Conservation (phyloP, 2,113 vertebrate genomes). For the Circaetus cinerascens region DNA sequence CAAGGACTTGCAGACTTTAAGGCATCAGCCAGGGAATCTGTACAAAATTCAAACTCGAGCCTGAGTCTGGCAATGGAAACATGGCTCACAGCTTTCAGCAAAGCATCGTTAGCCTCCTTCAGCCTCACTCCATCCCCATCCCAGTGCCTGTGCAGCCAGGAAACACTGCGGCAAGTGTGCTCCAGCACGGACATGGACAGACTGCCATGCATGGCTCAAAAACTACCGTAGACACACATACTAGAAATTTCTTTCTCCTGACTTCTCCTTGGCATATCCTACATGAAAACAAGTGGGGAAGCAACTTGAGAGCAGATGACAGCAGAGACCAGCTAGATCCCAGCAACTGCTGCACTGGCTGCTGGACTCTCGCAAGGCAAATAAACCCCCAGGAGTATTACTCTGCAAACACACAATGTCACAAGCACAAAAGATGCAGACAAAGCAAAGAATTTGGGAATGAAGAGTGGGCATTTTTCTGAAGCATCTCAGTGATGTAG, state of each 20-base stretch:
- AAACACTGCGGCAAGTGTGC: rapidly evolving
- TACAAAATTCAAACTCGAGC: background rate
- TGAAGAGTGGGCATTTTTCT: background rate
- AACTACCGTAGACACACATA: background rate
- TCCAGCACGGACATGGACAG: background rate
- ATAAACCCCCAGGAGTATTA: background rate
- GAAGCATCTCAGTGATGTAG: background rate
- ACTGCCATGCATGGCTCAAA: rapidly evolving
- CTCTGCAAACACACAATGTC: background rate
- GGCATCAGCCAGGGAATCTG: background rate
- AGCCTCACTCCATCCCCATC: background rate
- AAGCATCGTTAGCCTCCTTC: background rate
- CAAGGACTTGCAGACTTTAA: background rate
- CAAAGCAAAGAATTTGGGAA: background rate
- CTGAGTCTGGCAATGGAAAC: background rate
- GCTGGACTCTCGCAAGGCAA: background rate
- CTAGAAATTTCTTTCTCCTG: background rate
- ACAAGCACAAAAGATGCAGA: background rate
- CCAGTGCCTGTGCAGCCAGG: background rate
- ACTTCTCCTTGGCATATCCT: background rate
- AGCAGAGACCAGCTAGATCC: background rate
- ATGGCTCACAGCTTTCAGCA: background rate
- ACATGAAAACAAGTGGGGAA: background rate
- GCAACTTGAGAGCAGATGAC: background rate
- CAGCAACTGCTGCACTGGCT: background rate